Percentiles rank a stretch among this genome's conserved stretches.
Conservation (phyloP, 2,797 vertebrate species). For the Podarcis lilfordi region DNA sequence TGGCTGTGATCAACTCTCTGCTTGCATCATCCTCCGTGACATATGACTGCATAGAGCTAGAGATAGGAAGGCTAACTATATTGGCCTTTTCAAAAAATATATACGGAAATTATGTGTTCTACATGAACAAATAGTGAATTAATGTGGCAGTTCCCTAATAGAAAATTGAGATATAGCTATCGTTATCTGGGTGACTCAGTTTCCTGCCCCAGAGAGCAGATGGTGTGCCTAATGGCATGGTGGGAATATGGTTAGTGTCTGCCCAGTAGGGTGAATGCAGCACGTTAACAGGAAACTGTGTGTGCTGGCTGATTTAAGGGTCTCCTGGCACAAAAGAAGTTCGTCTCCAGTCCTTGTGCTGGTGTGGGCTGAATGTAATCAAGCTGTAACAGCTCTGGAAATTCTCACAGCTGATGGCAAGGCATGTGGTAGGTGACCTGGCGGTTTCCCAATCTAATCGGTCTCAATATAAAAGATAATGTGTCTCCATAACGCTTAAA, state of each 20-base stretch:
- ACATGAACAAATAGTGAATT: background rate
- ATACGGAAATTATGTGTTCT: background rate
- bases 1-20: background rate
- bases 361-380: background rate
- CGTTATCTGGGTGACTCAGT: background rate
- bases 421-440: conserved; percentile 14
- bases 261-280: background rate
- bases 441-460: conserved; percentile 28
- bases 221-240: background rate
- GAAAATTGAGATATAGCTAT: conserved; percentile 7
- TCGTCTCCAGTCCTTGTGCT: background rate
- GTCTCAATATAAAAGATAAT: background rate
- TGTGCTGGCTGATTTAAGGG: conserved; percentile 9
- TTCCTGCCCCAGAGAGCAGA: conserved; percentile 19
- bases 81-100: background rate
- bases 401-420: conserved; percentile 41
- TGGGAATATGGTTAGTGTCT: conserved; percentile 28
- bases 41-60: background rate
- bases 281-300: conserved; percentile 4
- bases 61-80: background rate
- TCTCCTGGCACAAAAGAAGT: background rate
- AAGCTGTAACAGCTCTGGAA: conserved; percentile 39
- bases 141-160: background rate
- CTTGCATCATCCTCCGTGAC: background rate
- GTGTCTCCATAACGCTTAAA: background rate